These are phyloP conservation scores for Maniola jurtina DNA, from an alignment of 1,140 invertebrate genomes.

Conservation along the genomic window DNA sequence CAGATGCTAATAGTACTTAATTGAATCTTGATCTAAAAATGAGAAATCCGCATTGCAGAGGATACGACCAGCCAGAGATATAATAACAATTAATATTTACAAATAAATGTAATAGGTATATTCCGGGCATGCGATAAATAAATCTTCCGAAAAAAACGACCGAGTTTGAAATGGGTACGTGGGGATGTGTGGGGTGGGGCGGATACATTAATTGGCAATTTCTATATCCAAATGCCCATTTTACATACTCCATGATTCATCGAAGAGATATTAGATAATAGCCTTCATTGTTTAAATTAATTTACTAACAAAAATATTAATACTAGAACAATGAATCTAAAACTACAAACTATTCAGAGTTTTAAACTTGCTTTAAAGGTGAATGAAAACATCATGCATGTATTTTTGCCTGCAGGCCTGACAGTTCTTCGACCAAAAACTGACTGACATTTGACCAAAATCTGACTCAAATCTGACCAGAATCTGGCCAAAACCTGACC, in stretches of 20 bases:
- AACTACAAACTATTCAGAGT: background rate
- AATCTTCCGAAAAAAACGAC: conserved; percentile 30
- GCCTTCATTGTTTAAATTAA: too few species aligned
- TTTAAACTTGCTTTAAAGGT: too few species aligned
- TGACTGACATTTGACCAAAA: background rate
- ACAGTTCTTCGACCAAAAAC: background rate
- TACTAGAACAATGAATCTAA: too few species aligned
- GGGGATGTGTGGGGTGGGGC: conserved; percentile 11
- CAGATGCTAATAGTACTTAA: background rate
- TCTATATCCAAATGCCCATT: conserved; percentile 34
- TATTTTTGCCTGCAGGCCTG: too few species aligned
- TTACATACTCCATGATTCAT: conserved; percentile 31
- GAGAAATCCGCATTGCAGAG: conserved; percentile 26
- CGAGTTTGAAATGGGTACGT: conserved; percentile 13
- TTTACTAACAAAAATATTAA: too few species aligned
- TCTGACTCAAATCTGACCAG: too few species aligned
- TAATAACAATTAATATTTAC: conserved; percentile 26
- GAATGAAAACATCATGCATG: too few species aligned
- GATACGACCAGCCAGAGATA: conserved; percentile 3
- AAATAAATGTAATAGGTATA: conserved; percentile 31
- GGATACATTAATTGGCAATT: conserved; percentile 40
- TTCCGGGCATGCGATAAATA: conserved; percentile 24
- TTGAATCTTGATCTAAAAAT: background rate
- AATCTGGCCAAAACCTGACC: too few species aligned
- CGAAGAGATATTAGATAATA: conserved; percentile 31